Percentiles rank a stretch among this genome's conserved stretches.
These are phyloP conservation scores for Drosophila erecta DNA, from an alignment of 1,140 invertebrate genomes.

Conservation along the genomic window DNA sequence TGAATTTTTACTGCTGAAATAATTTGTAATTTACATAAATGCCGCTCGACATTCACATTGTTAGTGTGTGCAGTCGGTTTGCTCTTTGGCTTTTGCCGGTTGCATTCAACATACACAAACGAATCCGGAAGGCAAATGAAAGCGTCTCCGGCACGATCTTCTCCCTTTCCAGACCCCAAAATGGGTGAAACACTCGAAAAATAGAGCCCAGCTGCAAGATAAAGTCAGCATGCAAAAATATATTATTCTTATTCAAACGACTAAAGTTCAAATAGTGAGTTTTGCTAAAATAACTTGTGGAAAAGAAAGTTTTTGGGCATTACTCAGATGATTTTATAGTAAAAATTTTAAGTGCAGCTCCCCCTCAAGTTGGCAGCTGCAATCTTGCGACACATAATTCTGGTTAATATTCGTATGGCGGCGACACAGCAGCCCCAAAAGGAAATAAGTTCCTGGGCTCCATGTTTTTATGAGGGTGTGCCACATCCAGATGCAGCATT, in stretches of 20 bases:
- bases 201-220: not conserved
- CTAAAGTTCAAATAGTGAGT: too few species aligned
- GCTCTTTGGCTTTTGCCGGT: conserved; percentile 14
- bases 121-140: conserved; percentile 44
- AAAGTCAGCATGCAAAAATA: too few species aligned
- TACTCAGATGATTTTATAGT: too few species aligned
- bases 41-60: conserved; percentile 49
- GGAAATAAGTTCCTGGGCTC: conserved; percentile 22
- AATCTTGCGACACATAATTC: conserved; percentile 63
- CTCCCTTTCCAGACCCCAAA: not conserved
- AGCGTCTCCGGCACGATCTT: conserved; percentile 22
- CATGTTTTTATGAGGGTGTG: conserved; percentile 39
- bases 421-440: conserved; percentile 6
- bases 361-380: conserved; percentile 26
- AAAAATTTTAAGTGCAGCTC: not conserved
- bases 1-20: conserved; percentile 77
- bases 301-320: too few species aligned
- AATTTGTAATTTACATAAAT: conserved; percentile 83
- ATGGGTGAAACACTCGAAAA: conserved; percentile 22
- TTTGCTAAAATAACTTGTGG: too few species aligned
- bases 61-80: conserved; percentile 33
- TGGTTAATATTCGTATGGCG: conserved; percentile 22
- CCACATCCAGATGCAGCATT: conserved; percentile 27
- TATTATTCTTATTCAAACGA: too few species aligned
- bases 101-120: conserved; percentile 22